A percentile compares a stretch with the other conserved stretches of the same genome.
Evolutionary conservation across 1,140 invertebrate genomes (phyloP).

Genomic region (Cecropterus lyciades): DNA sequence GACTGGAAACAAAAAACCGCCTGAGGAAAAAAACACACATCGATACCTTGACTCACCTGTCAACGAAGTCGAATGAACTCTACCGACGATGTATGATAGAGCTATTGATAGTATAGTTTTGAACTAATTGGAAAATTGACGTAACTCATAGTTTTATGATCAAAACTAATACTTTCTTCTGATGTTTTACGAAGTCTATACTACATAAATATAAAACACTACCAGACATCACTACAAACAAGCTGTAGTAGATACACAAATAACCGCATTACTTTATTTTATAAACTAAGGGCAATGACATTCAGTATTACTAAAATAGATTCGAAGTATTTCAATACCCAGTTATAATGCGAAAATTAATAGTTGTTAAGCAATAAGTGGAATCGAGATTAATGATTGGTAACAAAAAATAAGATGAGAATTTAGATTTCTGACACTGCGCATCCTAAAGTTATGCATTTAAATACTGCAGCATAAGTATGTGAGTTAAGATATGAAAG

Average conservation of each 20-base stretch:
- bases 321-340: background rate
- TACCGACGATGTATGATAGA: conserved; percentile 17
- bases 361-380: background rate
- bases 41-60: conserved; percentile 33
- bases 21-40: conserved; percentile 31
- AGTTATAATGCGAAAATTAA: background rate
- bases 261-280: background rate
- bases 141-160: background rate
- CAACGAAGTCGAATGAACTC: conserved; percentile 35
- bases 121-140: conserved; percentile 18
- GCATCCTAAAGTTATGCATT: conserved; percentile 17
- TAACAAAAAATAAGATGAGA: background rate
- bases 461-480: conserved; percentile 3
- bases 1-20: conserved; percentile 29
- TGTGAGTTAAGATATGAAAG: conserved; percentile 29
- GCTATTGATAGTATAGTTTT: conserved; percentile 16
- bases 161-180: background rate
- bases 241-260: background rate
- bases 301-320: background rate
- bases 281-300: background rate
- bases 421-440: conserved; percentile 7
- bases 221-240: background rate
- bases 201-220: background rate
- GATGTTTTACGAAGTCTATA: background rate
- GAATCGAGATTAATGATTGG: too few species aligned